A percentile compares a stretch with the other conserved stretches of the same genome.
These are phyloP conservation scores for Tympanuchus pallidicinctus DNA, from an alignment of 2,113 vertebrate genomes.

Conservation along the genomic window DNA sequence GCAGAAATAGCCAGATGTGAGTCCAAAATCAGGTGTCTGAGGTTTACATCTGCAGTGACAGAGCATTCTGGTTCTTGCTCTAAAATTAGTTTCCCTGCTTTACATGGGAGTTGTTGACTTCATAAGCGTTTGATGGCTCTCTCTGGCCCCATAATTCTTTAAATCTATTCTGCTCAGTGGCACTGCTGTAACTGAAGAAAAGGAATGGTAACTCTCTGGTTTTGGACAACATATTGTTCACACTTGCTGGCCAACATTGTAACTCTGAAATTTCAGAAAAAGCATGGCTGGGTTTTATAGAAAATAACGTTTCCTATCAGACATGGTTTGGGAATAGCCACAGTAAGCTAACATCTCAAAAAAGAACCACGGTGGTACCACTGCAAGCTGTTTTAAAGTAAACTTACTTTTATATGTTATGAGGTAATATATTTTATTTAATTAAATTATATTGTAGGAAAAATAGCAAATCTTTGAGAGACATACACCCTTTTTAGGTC, in stretches of 20 bases:
- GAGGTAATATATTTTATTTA: not conserved
- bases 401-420: not conserved
- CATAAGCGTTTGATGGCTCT: not conserved
- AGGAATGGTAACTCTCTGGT: not conserved
- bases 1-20: not conserved
- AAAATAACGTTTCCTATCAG: not conserved
- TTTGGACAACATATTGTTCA: not conserved
- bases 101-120: not conserved
- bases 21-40: not conserved
- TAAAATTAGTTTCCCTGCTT: slow-evolving; percentile 10
- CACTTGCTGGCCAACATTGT: not conserved
- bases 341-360: not conserved
- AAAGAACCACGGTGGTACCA: not conserved
- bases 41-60: not conserved
- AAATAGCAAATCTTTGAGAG: not conserved
- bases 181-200: not conserved
- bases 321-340: not conserved
- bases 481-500: not conserved
- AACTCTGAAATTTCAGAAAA: not conserved
- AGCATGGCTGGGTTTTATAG: not conserved
- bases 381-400: not conserved
- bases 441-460: not conserved
- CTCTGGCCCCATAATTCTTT: not conserved
- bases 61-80: not conserved
- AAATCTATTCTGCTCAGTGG: not conserved